Base-by-base conservation (phyloP, 2,113 vertebrate genomes). In the Tauraco erythrolophus region DNA sequence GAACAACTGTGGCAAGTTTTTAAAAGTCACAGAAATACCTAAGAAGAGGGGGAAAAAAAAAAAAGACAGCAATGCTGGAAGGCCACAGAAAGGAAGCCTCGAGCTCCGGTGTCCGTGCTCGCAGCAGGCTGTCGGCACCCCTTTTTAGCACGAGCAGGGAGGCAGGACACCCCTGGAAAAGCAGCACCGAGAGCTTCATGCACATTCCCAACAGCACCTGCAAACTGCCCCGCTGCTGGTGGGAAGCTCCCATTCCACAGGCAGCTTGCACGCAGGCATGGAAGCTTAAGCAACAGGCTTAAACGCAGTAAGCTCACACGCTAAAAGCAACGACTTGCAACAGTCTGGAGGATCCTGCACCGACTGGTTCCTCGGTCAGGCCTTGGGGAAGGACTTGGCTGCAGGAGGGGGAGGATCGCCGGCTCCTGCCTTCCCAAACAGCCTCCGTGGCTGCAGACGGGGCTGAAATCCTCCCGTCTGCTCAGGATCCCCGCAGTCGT, bases 51-150 rank as follows among this genome's bases (percentile, higher is more conserved):
- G n/a, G n/a, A n/a, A n/a, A n/a, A n/a, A 24, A 74, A 35, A 48
- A 39, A 64, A 16, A 12, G 17, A 61, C 27, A 25, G 70, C 45
- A 27, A 10, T 2, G 37, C 65, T 71, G 75, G 37, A 17, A 68
- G 80, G 25, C n/a, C 50, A 56, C 33, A 43, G 64, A 37, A 51
- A 24, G 41, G 15, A 33, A 68, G 31, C 19, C 31, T 33, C 2
- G 8, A 70, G 57, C 57, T 24, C 8, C 0, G 0, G 22, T 27
- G 60, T 4, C 74, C 0, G 0, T 62, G 78, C 35, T 60, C 2
- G 6, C 56, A 22, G 45, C 60, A 33, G 79, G 17, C 43, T 33
- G 66, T 21, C 7, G 39, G 35, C 41, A 27, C 11, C n/a, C 24
- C 31, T 22, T 74, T 28, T 39, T 7, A n/a, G 30, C 57, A 35